These are phyloP conservation scores for Fistularia tabacaria DNA, from an alignment of 2,797 vertebrate genomes.

Conservation along the genomic window DNA sequence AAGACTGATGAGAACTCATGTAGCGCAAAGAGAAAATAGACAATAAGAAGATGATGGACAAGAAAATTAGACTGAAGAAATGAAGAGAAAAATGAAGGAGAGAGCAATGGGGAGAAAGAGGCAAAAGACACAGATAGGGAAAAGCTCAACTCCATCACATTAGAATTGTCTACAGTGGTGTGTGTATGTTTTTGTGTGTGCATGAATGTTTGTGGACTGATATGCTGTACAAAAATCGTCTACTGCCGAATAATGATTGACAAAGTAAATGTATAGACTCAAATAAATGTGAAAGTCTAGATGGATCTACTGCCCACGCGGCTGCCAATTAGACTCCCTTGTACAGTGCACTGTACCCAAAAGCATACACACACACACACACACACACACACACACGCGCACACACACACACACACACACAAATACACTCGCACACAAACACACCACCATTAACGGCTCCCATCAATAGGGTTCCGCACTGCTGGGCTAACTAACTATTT, in stretches of 20 bases:
- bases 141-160: background rate
- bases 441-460: constrained; percentile 12
- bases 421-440: constrained; percentile 4
- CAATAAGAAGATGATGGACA: too few relatives aligned
- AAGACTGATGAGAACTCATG: background rate
- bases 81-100: background rate
- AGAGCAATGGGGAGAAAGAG: background rate
- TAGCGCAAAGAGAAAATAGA: constrained; percentile 1
- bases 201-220: too few relatives aligned
- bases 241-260: too few relatives aligned
- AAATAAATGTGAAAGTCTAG: background rate
- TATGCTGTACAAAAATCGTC: too few relatives aligned
- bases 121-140: background rate
- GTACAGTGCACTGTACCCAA: background rate
- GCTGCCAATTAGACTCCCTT: constrained; percentile 30
- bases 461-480: constrained; percentile 27
- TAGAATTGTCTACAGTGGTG: background rate
- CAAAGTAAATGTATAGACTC: background rate
- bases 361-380: constrained; percentile 4
- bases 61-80: background rate
- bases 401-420: constrained; percentile 5
- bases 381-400: constrained; percentile 5
- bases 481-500: constrained; percentile 27
- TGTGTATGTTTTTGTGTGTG: background rate
- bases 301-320: constrained; percentile 10